Percentiles rank a stretch among this genome's conserved stretches.
These are phyloP conservation scores for Argyrosomus regius DNA, from an alignment of 2,797 vertebrate species.

Conservation along the genomic window DNA sequence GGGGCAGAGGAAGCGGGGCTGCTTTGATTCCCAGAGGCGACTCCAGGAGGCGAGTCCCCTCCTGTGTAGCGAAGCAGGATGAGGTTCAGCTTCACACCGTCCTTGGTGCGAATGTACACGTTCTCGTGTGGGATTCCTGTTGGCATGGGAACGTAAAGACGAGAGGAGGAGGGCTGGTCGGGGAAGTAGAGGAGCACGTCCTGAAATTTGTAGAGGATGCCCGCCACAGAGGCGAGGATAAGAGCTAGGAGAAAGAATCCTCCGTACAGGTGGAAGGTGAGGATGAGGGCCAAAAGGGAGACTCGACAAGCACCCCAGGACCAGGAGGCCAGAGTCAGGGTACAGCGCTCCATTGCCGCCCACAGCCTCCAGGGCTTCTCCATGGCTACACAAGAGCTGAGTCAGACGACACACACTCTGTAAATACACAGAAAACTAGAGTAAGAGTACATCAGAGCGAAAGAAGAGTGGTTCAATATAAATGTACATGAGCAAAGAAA, in stretches of 20 bases:
- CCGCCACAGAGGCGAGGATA: constrained; percentile 94
- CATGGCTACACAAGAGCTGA: constrained; percentile 84
- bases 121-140: constrained; percentile 97
- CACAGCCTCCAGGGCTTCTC: constrained; percentile 98
- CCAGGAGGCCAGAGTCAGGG: constrained; percentile 92
- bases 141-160: constrained; percentile 97
- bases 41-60: constrained; percentile 80
- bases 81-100: constrained; percentile 95
- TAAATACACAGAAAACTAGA: constrained; percentile 45
- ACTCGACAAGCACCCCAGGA: constrained; percentile 96
- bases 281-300: constrained; percentile 95
- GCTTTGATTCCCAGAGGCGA: constrained; percentile 78
- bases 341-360: constrained; percentile 91
- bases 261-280: constrained; percentile 97
- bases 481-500: background rate
- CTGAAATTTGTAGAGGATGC: constrained; percentile 98
- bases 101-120: constrained; percentile 96
- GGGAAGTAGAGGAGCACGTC: constrained; percentile 98
- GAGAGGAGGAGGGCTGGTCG: constrained; percentile 97
- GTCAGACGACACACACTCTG: constrained; percentile 84
- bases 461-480: background rate
- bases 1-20: constrained; percentile 82
- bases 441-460: background rate
- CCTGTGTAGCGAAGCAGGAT: constrained; percentile 96
- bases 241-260: constrained; percentile 93